phyloP scores from a whole-genome alignment of 2,797 vertebrate genomes.

The Borostomias antarcticus region DNA sequence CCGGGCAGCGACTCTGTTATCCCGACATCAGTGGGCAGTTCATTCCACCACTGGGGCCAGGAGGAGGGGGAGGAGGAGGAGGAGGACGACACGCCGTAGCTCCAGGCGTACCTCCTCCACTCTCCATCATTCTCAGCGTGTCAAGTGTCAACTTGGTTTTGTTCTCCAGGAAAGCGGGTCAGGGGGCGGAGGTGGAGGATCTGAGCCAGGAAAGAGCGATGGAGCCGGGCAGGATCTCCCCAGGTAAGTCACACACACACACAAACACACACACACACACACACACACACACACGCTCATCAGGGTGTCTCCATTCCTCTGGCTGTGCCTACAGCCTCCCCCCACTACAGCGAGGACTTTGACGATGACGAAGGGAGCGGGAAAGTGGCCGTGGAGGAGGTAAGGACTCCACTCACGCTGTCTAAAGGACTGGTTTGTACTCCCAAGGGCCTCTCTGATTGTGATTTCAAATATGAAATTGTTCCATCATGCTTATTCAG shows the following conservation, averaged over 20 bases:
- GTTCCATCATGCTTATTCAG: too few relatives aligned
- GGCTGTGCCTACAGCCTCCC: slow-evolving; percentile 46
- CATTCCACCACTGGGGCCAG: too few relatives aligned
- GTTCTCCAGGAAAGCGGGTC: slow-evolving; percentile 51
- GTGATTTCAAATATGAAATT: too few relatives aligned
- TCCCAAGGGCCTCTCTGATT: background rate
- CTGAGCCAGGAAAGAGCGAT: slow-evolving; percentile 12
- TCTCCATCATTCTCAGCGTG: background rate
- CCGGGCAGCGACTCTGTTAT: too few relatives aligned
- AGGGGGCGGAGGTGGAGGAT: slow-evolving; percentile 33
- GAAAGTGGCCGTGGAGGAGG: slow-evolving; percentile 53
- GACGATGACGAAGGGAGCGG: slow-evolving; percentile 65
- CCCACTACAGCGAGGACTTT: slow-evolving; percentile 75
- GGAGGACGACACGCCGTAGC: too few relatives aligned
- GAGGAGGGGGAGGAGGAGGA: too few relatives aligned
- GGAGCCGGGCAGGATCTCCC: slow-evolving; percentile 31
- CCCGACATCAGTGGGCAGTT: too few relatives aligned
- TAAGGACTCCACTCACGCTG: slow-evolving; percentile 25
- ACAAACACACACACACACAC: background rate
- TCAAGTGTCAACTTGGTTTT: background rate
- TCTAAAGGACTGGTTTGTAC: background rate
- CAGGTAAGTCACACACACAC: slow-evolving; percentile 47
- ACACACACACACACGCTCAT: background rate
- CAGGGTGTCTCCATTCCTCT: background rate
- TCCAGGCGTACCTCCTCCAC: too few relatives aligned